Conservation (phyloP, 2,888 invertebrate species). For the Ochropacha duplaris region DNA sequence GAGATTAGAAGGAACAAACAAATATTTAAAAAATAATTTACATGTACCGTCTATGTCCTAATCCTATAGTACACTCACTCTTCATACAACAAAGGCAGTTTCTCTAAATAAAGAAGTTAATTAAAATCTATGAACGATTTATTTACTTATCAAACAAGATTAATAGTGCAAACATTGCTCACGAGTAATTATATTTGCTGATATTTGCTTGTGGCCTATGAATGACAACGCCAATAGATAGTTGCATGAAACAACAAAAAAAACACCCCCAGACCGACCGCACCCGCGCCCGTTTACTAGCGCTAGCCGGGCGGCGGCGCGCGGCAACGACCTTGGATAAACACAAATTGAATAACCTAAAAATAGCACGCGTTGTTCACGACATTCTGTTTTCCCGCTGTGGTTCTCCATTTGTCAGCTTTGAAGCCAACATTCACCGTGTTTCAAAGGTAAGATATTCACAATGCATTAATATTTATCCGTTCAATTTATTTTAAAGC, state of each 20-base stretch:
- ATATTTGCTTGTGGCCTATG: background rate
- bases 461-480: background rate
- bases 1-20: too few species aligned
- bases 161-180: too few species aligned
- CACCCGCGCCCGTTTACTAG: constrained; percentile 11
- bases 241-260: background rate
- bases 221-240: background rate
- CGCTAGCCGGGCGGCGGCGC: background rate
- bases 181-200: background rate
- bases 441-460: constrained; percentile 28
- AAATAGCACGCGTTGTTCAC: constrained; percentile 26
- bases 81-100: too few species aligned
- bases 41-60: too few species aligned
- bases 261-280: background rate
- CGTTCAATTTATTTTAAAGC: background rate
- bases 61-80: too few species aligned
- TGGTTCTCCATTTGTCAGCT: background rate
- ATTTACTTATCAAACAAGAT: too few species aligned
- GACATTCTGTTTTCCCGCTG: background rate
- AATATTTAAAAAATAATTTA: too few species aligned
- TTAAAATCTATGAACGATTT: too few species aligned
- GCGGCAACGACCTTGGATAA: constrained; percentile 30
- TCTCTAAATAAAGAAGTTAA: too few species aligned
- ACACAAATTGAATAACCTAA: constrained; percentile 44
- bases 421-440: constrained; percentile 6